Conservation (phyloP, 2,797 vertebrate species). For the Percopsis omiscomaycus region DNA sequence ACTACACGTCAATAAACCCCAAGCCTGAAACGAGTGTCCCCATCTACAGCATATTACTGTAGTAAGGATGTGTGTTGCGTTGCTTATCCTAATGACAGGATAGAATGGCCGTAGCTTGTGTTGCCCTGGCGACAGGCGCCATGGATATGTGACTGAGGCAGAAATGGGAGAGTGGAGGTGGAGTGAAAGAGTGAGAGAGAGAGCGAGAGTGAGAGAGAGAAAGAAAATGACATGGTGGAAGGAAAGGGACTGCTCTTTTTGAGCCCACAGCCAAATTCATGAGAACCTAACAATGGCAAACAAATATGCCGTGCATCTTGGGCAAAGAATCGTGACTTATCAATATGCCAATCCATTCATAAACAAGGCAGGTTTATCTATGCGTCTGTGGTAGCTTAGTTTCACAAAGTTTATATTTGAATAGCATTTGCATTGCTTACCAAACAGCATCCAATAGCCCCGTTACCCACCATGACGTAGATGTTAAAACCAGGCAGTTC, state of each 20-base stretch:
- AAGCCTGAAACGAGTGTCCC: constrained; percentile 10
- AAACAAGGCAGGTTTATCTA: neutral
- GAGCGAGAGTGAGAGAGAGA: neutral
- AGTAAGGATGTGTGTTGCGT: neutral
- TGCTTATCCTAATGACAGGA: constrained; percentile 77
- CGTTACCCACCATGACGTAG: constrained; percentile 4
- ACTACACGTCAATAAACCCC: constrained; percentile 2
- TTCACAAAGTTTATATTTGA: constrained; percentile 53
- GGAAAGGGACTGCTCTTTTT: neutral
- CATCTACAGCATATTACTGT: no score
- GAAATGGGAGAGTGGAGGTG: constrained; percentile 58
- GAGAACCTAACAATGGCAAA: neutral
- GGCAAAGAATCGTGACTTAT: neutral
- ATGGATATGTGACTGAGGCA: constrained; percentile 72
- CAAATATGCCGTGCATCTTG: neutral
- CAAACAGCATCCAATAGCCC: constrained; percentile 8
- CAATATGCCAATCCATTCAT: neutral
- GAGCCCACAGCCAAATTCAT: neutral
- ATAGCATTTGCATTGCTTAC: constrained; percentile 64
- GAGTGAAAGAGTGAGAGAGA: constrained; percentile 22
- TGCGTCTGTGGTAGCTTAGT: neutral
- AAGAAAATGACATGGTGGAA: neutral
- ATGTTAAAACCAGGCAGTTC: neutral
- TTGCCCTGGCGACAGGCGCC: constrained; percentile 76
- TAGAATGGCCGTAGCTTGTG: constrained; percentile 73